Percentiles rank a stretch among this genome's conserved stretches.
These are phyloP conservation scores for Amphiprion clarkii DNA, from an alignment of 2,797 vertebrate species.

Conservation along the genomic window DNA sequence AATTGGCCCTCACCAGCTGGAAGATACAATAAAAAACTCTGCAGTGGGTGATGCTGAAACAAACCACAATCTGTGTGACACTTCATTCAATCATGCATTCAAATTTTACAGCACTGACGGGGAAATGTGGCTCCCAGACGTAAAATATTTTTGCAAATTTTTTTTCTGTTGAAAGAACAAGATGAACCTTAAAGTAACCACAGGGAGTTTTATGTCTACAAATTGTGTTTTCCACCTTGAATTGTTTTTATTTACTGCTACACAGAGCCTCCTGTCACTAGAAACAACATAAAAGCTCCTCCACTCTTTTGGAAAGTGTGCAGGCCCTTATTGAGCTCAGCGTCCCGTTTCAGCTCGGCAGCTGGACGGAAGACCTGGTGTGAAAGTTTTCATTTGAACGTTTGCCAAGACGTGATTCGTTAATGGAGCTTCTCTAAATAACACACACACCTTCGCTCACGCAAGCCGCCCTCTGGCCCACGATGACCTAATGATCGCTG, in stretches of 20 bases:
- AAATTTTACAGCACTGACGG: slow-evolving; percentile 14
- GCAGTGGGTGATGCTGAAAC: slow-evolving; percentile 7
- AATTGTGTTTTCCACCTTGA: not conserved
- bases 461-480: slow-evolving; percentile 40
- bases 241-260: slow-evolving; percentile 39
- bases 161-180: not conserved
- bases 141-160: not conserved
- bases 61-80: slow-evolving; percentile 16
- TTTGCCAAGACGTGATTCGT: slow-evolving; percentile 60
- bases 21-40: slow-evolving; percentile 39
- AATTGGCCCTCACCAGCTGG: slow-evolving; percentile 60
- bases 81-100: slow-evolving; percentile 22
- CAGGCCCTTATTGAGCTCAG: slow-evolving; percentile 16
- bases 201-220: not conserved
- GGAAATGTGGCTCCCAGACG: slow-evolving; percentile 40
- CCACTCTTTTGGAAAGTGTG: slow-evolving; percentile 3
- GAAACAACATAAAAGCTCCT: slow-evolving; percentile 4
- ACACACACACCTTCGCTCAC: slow-evolving; percentile 50
- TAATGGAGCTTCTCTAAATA: slow-evolving; percentile 64
- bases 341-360: slow-evolving; percentile 50
- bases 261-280: slow-evolving; percentile 3
- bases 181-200: not conserved
- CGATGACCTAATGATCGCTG: slow-evolving; percentile 52
- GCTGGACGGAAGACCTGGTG: slow-evolving; percentile 52
- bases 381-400: slow-evolving; percentile 56